Evolutionary conservation across 1,140 invertebrate genomes (phyloP), one percentile per base, ranked within the genome.

Genomic region (Papilio xuthus): DNA sequence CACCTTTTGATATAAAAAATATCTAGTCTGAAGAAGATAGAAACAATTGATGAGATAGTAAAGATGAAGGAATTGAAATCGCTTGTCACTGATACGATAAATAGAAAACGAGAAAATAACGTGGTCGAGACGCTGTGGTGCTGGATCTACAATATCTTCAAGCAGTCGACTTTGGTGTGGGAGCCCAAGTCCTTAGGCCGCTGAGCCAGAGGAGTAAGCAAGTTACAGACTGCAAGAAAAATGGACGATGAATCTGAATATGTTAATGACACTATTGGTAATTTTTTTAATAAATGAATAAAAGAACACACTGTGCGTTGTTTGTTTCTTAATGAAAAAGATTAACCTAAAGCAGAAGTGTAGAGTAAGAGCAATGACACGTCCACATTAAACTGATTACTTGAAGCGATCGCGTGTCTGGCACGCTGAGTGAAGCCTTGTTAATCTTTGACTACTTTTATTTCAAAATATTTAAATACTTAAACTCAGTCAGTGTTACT

Each of bases 321-420:
- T 10, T 2, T 8, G 20, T 60, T 26, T 9, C 15, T 4, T 63
- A 63, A 8, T 32, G 3, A 28, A 63, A 63, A 18, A 63, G n/a
- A 63, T 15, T 18, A 63, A 1, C 26, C 60, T 63, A 28, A 28
- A 26, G 23, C 6, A 63, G 60, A 23, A 32, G 10, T 28, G 28
- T 8, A 60, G 9, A 23, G 56, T 18, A 26, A 28, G 60, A 67
- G 60, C 26, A 67, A 18, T 67, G 60, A 67, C 60, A 28, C 26
- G 26, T 28, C 15, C 4, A 67, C 26, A 63, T 63, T 63, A 63
- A 32, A 63, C 26, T 28, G 56, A 60, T 63, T 63, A 63, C 60
- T 4, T 1, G 60, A 26, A 26, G 12, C 0, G 60, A 26, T 63
- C 60, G 60, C 60, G 60, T 63, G 60, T 63, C 23, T 9, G 2